These are phyloP conservation scores for Xyrichtys novacula DNA, from an alignment of 2,797 vertebrate genomes.

Conservation along the genomic window DNA sequence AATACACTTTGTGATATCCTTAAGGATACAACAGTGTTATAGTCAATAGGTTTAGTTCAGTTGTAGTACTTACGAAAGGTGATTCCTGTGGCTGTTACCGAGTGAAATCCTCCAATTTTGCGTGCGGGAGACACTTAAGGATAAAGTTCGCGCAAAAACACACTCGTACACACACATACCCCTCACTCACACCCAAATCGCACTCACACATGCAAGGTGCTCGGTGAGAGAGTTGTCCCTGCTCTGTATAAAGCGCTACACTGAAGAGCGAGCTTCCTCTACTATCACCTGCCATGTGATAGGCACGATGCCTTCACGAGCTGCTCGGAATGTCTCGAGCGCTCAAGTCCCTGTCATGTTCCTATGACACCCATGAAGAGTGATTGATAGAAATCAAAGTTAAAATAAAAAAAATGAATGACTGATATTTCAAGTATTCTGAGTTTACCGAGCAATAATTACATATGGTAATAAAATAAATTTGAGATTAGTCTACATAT, in stretches of 20 bases:
- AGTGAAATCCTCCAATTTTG: constrained; percentile 24
- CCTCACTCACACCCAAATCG: constrained; percentile 2
- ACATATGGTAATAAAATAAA: too few relatives aligned
- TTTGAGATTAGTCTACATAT: too few relatives aligned
- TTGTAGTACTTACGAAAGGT: constrained; percentile 51
- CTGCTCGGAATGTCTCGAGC: constrained; percentile 18
- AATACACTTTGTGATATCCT: not conserved
- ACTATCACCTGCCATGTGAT: constrained; percentile 73
- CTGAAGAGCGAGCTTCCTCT: constrained; percentile 37
- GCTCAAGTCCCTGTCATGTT: not conserved
- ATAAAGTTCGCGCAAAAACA: not conserved
- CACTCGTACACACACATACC: not conserved
- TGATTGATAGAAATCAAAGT: too few relatives aligned
- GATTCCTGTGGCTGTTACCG: constrained; percentile 24
- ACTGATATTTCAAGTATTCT: too few relatives aligned
- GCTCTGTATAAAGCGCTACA: not conserved
- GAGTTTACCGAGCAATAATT: too few relatives aligned
- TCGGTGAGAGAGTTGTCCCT: not conserved
- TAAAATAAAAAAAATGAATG: too few relatives aligned
- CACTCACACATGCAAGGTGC: constrained; percentile 9
- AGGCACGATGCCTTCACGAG: constrained; percentile 51
- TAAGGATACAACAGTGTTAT: not conserved
- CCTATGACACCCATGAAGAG: too few relatives aligned
- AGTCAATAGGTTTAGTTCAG: not conserved
- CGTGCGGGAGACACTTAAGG: constrained; percentile 10